Conservation (phyloP, 2,113 vertebrate species). For the Antechinus flavipes region DNA sequence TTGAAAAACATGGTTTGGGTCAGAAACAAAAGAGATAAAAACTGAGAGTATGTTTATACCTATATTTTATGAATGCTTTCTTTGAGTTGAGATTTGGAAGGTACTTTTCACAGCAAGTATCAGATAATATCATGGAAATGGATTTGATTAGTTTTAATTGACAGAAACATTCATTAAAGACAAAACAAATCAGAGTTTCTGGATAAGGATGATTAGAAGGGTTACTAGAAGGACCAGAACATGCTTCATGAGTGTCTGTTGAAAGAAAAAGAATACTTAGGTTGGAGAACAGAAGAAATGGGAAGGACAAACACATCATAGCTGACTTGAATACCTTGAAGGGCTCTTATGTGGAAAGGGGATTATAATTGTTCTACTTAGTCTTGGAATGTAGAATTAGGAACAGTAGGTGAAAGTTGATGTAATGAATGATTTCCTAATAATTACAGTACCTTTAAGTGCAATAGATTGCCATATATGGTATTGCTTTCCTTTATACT, state of each 20-base stretch:
- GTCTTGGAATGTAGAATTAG: neutral
- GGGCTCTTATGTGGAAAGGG: neutral
- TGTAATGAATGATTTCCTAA: neutral
- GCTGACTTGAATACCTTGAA: neutral
- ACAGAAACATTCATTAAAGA: neutral
- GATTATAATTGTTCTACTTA: neutral
- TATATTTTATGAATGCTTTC: neutral
- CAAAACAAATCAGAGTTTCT: neutral
- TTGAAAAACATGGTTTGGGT: neutral
- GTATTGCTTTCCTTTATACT: neutral
- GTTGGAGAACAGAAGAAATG: neutral
- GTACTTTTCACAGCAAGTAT: neutral
- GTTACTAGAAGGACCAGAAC: neutral
- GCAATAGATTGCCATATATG: neutral
- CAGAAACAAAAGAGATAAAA: neutral
- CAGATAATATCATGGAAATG: neutral
- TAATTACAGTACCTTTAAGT: neutral
- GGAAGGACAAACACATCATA: neutral
- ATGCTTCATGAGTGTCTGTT: neutral
- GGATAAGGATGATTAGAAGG: neutral
- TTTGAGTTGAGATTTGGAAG: neutral
- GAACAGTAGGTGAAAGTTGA: neutral
- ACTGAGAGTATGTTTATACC: neutral
- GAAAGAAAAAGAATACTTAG: neutral
- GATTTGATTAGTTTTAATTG: neutral